Percentiles rank a stretch among this genome's conserved stretches.
phyloP scores from a whole-genome alignment of 2,888 invertebrate genomes.

The Acanthococcus lagerstroemiae region DNA sequence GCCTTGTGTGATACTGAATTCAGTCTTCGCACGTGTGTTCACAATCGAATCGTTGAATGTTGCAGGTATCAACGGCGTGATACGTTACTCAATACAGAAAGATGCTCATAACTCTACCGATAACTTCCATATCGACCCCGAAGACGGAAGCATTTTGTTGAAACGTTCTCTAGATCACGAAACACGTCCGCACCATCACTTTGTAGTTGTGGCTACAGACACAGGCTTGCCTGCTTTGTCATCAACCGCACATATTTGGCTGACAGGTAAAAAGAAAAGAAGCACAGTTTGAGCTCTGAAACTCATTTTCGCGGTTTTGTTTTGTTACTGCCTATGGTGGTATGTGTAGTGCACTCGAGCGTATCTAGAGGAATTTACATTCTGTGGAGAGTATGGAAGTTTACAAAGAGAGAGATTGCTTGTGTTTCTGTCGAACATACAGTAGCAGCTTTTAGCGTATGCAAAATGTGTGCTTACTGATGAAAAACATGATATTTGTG shows the following conservation, averaged over 20 bases:
- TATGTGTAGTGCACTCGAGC: too few relatives aligned
- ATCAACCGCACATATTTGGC: conserved; percentile 72
- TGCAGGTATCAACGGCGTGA: conserved; percentile 39
- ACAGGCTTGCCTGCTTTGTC: conserved; percentile 70
- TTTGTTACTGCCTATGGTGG: too few relatives aligned
- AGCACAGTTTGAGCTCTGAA: too few relatives aligned
- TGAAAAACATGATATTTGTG: too few relatives aligned
- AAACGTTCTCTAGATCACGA: conserved; percentile 76
- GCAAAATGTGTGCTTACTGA: too few relatives aligned
- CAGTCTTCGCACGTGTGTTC: too few relatives aligned
- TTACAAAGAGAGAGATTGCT: too few relatives aligned
- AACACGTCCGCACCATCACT: conserved; percentile 57
- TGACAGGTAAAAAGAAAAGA: conserved; percentile 52
- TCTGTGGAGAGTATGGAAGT: not conserved
- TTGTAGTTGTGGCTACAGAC: conserved; percentile 71
- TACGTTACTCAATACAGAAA: conserved; percentile 54
- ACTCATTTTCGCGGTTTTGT: too few relatives aligned
- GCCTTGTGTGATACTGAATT: too few relatives aligned
- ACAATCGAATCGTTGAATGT: too few relatives aligned
- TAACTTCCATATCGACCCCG: conserved; percentile 66
- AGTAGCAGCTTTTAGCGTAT: too few relatives aligned
- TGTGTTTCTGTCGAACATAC: too few relatives aligned
- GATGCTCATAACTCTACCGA: conserved; percentile 53
- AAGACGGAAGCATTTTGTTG: conserved; percentile 65
- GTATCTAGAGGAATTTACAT: not conserved